Percentiles rank a stretch among this genome's conserved stretches.
These are phyloP conservation scores for Drosophila nebulosa DNA, from an alignment of 1,140 invertebrate species.

Conservation along the genomic window DNA sequence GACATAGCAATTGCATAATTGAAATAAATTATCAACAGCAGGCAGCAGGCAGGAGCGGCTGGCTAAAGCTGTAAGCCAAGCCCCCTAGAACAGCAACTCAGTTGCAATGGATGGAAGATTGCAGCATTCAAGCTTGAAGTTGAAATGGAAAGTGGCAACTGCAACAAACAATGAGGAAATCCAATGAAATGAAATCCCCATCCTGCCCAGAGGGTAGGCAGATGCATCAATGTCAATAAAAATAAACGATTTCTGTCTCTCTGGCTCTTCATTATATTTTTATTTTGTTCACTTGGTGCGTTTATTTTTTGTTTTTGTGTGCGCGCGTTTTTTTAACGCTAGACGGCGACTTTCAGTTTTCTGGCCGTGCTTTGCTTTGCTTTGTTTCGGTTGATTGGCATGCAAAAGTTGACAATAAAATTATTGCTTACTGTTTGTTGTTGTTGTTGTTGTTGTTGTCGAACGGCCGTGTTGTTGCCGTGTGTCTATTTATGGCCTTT, in stretches of 20 bases:
- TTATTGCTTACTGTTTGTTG: constrained; percentile 56
- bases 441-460: constrained; percentile 13
- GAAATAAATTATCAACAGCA: constrained; percentile 65
- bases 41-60: constrained; percentile 20
- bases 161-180: constrained; percentile 33
- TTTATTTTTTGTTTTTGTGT: constrained; percentile 12
- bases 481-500: constrained; percentile 72
- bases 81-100: constrained; percentile 7
- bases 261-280: constrained; percentile 4
- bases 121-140: constrained; percentile 4
- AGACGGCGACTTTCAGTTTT: constrained; percentile 45
- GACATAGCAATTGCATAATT: constrained; percentile 71
- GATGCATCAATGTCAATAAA: constrained; percentile 53
- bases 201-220: constrained; percentile 12
- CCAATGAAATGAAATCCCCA: constrained; percentile 14
- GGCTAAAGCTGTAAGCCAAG: constrained; percentile 2
- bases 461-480: constrained; percentile 7
- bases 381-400: constrained; percentile 35
- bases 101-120: constrained; percentile 1
- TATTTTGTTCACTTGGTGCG: constrained; percentile 18
- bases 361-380: constrained; percentile 13
- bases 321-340: constrained; percentile 23
- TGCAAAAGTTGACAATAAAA: constrained; percentile 72
- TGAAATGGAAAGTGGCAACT: constrained; percentile 69
- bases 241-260: constrained; percentile 23